Base-by-base conservation (phyloP, 2,888 invertebrate species). In the Theretra japonica region DNA sequence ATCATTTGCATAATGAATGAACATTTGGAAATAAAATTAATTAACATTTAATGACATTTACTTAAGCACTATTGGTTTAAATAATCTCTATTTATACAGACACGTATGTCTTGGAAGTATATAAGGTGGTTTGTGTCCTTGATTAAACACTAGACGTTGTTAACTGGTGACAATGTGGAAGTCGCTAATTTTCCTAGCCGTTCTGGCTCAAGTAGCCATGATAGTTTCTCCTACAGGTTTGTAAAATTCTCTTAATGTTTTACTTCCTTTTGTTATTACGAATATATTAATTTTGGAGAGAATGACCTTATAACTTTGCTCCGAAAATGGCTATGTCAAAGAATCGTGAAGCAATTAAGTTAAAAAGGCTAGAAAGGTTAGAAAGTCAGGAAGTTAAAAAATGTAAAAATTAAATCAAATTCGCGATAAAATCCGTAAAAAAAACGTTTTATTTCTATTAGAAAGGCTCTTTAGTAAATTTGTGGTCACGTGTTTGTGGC, bases 141-240 rank as follows among this genome's bases (percentile, higher is more conserved):
- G 41, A 30, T 53, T 8, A 33, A 23, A 50, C 23, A 56, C 17
- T 60, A 70, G 30, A 60, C n/a, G 28, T 59, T 59, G 69, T 72
- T 21, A 15, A 58, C 53, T 53, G 68, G 76, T 75, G 59, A 73
- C 68, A 50, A 81, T 82, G 81, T 77, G 79, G 78, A 77, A 77
- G 74, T 72, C 68, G 70, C 75, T 76, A 50, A 5, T 71, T 50
- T 19, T 72, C 68, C 65, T 80, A 58, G 70, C 72, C 69, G 0
- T 79, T 68, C 71, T 75, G 69, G 76, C 74, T 71, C 70, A 62
- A 71, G 70, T 25, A 25, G 11, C 58, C 8, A 30, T 69, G 41
- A 25, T 33, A 56, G 19, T 56, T 25, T 62, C 69, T 50, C 70
- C 72, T 70, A 30, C 70, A 70, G 72, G 72, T 60, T 19, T 53